Conservation (phyloP, 2,797 vertebrate genomes). For the Nothura maculosa region DNA sequence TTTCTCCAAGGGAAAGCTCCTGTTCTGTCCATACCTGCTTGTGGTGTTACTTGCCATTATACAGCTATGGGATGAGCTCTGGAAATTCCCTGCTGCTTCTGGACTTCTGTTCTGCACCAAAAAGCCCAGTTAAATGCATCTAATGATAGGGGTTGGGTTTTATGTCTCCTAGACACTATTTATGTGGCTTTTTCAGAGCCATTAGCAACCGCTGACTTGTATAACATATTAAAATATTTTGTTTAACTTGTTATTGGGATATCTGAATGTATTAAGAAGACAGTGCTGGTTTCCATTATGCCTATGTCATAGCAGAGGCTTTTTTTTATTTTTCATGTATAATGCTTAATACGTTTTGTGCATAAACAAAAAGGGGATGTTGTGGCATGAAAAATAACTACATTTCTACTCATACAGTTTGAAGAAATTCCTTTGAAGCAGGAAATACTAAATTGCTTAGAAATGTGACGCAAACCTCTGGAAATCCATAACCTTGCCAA, state of each 20-base stretch:
- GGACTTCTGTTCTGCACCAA: slow-evolving; percentile 41
- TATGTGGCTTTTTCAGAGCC: slow-evolving; percentile 43
- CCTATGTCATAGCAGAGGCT: neutral
- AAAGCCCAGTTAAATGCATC: slow-evolving; percentile 40
- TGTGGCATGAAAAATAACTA: neutral
- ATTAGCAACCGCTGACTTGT: slow-evolving; percentile 40
- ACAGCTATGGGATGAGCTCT: slow-evolving; percentile 15
- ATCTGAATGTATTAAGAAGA: neutral
- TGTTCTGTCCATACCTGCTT: slow-evolving; percentile 2
- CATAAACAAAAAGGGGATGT: neutral
- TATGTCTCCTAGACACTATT: slow-evolving; percentile 28
- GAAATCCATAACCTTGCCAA: slow-evolving; percentile 48
- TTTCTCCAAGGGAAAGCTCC: neutral
- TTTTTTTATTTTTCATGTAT: neutral
- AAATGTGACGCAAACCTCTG: neutral
- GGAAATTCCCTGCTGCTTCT: slow-evolving; percentile 65
- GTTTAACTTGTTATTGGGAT: slow-evolving; percentile 39
- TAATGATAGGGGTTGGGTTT: slow-evolving; percentile 44
- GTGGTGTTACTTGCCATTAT: neutral
- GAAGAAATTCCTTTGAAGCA: slow-evolving; percentile 39
- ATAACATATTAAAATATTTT: slow-evolving; percentile 32
- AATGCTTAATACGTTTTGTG: neutral
- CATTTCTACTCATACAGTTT: neutral
- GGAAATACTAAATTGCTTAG: slow-evolving; percentile 33
- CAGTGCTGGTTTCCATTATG: neutral